A percentile compares a stretch with the other conserved stretches of the same genome.
Evolutionary conservation across 1,140 invertebrate species (phyloP).

Genomic region (Heterodera schachtii): DNA sequence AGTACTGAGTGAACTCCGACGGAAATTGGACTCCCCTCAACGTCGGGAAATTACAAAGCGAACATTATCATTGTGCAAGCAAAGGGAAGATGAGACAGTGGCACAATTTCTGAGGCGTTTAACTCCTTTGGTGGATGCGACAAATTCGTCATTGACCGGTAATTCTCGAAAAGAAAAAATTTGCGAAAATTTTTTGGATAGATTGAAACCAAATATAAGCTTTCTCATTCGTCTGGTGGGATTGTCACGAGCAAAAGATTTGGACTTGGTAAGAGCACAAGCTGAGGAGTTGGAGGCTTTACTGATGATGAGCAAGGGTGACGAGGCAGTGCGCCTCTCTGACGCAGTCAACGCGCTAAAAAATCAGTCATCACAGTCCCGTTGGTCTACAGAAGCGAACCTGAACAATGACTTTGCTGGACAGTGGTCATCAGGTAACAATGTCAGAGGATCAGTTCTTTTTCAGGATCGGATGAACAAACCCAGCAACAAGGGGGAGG

Average conservation of each 20-base stretch:
- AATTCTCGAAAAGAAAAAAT: too few relatives aligned
- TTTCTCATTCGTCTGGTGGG: constrained; percentile 10
- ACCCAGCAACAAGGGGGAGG: too few relatives aligned
- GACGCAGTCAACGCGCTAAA: background rate
- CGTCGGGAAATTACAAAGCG: too few relatives aligned
- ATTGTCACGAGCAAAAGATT: background rate
- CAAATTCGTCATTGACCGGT: too few relatives aligned
- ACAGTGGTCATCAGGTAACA: background rate
- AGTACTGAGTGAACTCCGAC: too few relatives aligned
- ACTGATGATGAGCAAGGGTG: background rate
- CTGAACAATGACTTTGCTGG: background rate
- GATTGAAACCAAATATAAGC: too few relatives aligned
- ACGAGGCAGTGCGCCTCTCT: background rate
- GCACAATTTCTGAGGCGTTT: too few relatives aligned
- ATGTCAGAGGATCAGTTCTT: background rate
- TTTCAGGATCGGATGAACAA: background rate
- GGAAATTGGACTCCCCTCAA: too few relatives aligned
- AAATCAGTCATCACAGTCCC: background rate
- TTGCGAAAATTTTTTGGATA: too few relatives aligned
- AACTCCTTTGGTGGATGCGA: too few relatives aligned
- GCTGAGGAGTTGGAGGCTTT: constrained; percentile 10
- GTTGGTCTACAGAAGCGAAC: background rate
- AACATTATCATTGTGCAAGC: too few relatives aligned
- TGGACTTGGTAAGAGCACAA: constrained; percentile 2
- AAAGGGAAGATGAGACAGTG: too few relatives aligned